A percentile compares a stretch with the other conserved stretches of the same genome.
phyloP scores from a whole-genome alignment of 2,113 vertebrate species.

The Tragelaphus scriptus region DNA sequence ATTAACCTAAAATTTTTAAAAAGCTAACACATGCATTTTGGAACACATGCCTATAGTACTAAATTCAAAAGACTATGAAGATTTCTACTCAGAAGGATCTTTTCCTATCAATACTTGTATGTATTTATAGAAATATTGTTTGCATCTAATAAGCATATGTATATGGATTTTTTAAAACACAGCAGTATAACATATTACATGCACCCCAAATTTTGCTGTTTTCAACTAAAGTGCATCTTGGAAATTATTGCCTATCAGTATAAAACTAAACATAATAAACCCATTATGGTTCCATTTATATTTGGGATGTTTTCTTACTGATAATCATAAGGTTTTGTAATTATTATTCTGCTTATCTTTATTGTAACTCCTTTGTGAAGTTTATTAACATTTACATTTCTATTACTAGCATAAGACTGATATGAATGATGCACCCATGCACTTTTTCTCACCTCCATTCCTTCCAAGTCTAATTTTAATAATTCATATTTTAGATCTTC shows the following conservation, averaged over 20 bases:
- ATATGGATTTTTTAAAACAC: neutral
- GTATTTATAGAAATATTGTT: neutral
- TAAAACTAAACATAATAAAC: neutral
- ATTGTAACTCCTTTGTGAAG: neutral
- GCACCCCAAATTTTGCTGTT: neutral
- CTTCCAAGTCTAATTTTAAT: neutral
- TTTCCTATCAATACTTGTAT: neutral
- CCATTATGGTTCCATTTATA: neutral
- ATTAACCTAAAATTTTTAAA: neutral
- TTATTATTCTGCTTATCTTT: neutral
- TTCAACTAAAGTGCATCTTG: neutral
- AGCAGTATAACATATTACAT: neutral
- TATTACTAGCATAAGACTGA: neutral
- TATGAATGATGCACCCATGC: neutral
- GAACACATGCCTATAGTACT: neutral
- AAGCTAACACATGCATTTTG: neutral
- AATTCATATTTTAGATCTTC: neutral
- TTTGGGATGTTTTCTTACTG: neutral
- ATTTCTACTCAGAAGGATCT: neutral
- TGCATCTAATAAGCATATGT: neutral
- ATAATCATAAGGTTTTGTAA: neutral
- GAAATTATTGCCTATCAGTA: neutral
- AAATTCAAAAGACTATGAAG: neutral
- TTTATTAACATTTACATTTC: neutral
- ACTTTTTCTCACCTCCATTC: neutral